Conservation (phyloP, 53 echinoderm and acorn worm species). For the Temnopleurus reevesii region DNA sequence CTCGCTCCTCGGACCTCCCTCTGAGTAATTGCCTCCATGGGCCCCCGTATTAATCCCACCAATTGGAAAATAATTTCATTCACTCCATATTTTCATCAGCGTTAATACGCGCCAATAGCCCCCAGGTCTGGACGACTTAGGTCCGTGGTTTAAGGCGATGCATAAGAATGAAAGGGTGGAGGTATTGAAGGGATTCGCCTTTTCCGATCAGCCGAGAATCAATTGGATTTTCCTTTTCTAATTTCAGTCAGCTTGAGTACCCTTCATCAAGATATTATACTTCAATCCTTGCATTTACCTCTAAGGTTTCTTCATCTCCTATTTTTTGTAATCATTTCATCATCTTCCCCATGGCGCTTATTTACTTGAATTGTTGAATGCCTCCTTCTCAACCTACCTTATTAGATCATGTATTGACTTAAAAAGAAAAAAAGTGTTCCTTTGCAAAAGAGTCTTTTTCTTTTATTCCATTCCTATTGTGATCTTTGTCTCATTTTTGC, state of each 20-base stretch:
- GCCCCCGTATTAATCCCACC: conserved; percentile 58
- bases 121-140: conserved; percentile 18
- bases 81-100: conserved; percentile 50
- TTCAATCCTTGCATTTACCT: background rate
- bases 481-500: background rate
- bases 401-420: background rate
- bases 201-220: background rate
- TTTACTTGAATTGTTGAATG: background rate
- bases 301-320: background rate
- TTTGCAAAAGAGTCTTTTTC: background rate
- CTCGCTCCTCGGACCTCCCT: conserved; percentile 27
- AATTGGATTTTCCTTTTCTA: conserved; percentile 26
- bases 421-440: background rate
- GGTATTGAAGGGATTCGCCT: conserved; percentile 7
- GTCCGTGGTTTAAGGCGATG: background rate
- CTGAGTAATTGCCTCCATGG: conserved; percentile 61
- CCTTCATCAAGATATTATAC: background rate
- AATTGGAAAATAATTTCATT: conserved; percentile 61
- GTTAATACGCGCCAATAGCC: conserved; percentile 45
- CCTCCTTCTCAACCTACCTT: background rate
- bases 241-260: background rate
- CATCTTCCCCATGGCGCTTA: background rate
- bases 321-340: background rate
- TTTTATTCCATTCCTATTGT: background rate
- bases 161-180: background rate